Conservation (phyloP, 92 coral and sea anemone species). For the Zoanthus sociatus region DNA sequence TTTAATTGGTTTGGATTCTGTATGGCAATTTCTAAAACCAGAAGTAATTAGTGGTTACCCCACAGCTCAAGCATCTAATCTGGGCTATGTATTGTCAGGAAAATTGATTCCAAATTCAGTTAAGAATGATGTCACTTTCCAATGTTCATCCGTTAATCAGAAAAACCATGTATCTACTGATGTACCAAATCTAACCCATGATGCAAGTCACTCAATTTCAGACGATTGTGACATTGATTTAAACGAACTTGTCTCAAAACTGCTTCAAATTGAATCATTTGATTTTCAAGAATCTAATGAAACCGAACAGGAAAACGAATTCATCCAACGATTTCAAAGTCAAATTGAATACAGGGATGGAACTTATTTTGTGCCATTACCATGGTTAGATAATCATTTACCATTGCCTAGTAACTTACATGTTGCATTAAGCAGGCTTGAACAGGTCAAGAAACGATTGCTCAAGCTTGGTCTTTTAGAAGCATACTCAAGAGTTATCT, state of each 20-base stretch:
- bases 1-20: too few species aligned
- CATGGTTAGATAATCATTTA: conserved; percentile 59
- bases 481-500: neutral
- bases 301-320: conserved; percentile 39
- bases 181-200: neutral
- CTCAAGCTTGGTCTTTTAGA: conserved; percentile 44
- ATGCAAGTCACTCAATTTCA: conserved; percentile 47
- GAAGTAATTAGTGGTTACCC: conserved; percentile 48
- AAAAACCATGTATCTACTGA: too few species aligned
- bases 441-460: conserved; percentile 37
- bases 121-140: too few species aligned
- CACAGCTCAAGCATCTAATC: conserved; percentile 56
- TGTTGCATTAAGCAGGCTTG: conserved; percentile 50
- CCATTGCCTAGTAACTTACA: conserved; percentile 47
- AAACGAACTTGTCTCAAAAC: conserved; percentile 39
- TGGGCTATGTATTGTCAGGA: conserved; percentile 58
- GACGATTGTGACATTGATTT: conserved; percentile 45
- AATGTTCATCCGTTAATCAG: too few species aligned
- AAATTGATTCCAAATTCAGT: conserved; percentile 1
- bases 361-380: conserved; percentile 52
- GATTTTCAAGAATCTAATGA: conserved; percentile 39
- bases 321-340: conserved; percentile 49
- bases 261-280: conserved; percentile 45
- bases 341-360: conserved; percentile 49
- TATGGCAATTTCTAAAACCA: conserved; percentile 61